phyloP scores from a whole-genome alignment of 2,113 vertebrate species.

The Saccopteryx leptura region DNA sequence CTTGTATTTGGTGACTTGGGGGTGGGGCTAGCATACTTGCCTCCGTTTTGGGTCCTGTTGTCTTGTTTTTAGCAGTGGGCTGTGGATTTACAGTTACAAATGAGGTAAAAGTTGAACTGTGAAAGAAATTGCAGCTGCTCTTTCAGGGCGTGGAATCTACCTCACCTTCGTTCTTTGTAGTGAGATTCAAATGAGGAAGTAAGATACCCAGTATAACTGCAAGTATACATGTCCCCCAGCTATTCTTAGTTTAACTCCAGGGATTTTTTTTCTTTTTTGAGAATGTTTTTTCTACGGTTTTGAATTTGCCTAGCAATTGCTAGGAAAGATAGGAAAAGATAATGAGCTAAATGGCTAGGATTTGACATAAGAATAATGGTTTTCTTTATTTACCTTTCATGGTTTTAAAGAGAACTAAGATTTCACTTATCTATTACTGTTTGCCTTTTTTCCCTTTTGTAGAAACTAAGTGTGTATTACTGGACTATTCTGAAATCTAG shows the following conservation, averaged over 20 bases:
- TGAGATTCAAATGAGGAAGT: constrained; percentile 56
- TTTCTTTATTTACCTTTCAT: constrained; percentile 69
- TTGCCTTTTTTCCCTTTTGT: constrained; percentile 20
- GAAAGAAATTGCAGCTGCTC: background rate
- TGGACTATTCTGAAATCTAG: constrained; percentile 16
- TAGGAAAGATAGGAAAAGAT: constrained; percentile 74
- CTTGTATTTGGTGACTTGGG: background rate
- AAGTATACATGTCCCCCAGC: constrained; percentile 23
- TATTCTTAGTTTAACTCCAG: constrained; percentile 46
- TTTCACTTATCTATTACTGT: constrained; percentile 55
- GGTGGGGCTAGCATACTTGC: background rate
- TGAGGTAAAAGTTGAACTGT: background rate
- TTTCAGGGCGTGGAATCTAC: constrained; percentile 22
- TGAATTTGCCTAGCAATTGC: constrained; percentile 74
- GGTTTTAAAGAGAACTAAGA: constrained; percentile 66
- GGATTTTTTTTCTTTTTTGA: background rate
- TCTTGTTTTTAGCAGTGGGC: constrained; percentile 24
- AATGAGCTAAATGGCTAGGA: constrained; percentile 65
- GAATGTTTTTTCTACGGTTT: constrained; percentile 73
- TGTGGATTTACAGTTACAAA: constrained; percentile 30
- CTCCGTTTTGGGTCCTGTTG: background rate
- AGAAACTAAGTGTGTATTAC: constrained; percentile 40
- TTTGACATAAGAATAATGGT: constrained; percentile 63
- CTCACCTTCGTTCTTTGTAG: constrained; percentile 60
- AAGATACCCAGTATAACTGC: background rate